Conservation (phyloP, 2,888 invertebrate genomes). For the Brachypalpus laphriformis region DNA sequence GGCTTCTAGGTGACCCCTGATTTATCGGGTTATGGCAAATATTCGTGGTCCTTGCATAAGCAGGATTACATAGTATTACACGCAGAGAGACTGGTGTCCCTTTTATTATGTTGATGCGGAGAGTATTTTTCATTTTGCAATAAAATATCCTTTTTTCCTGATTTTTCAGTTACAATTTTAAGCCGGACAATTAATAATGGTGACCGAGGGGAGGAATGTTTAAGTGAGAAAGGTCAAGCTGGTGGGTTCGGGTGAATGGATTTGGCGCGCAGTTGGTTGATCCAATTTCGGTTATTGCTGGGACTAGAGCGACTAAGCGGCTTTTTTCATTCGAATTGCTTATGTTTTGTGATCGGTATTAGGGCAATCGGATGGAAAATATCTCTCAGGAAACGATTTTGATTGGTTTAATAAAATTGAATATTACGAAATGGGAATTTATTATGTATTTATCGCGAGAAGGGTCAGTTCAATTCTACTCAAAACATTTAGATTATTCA, state of each 20-base stretch:
- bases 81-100: conserved; percentile 36
- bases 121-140: conserved; percentile 49
- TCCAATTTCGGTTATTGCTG: conserved; percentile 35
- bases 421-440: background rate
- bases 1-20: conserved; percentile 66
- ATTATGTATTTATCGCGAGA: background rate
- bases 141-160: conserved; percentile 59
- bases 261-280: conserved; percentile 65
- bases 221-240: conserved; percentile 54
- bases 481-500: too few species aligned
- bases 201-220: conserved; percentile 4
- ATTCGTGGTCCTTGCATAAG: conserved; percentile 38
- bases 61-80: conserved; percentile 71
- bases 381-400: conserved; percentile 25
- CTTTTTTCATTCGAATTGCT: background rate
- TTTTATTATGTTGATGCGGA: conserved; percentile 69
- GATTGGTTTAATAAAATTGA: conserved; percentile 22
- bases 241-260: conserved; percentile 22
- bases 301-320: conserved; percentile 12
- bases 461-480: background rate
- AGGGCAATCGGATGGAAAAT: conserved; percentile 63
- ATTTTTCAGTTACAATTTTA: conserved; percentile 41
- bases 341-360: conserved; percentile 6
- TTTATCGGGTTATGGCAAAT: conserved; percentile 70
- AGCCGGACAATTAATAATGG: conserved; percentile 42